phyloP scores from a whole-genome alignment of 2,888 invertebrate species.

The Synergus laeviventris region DNA sequence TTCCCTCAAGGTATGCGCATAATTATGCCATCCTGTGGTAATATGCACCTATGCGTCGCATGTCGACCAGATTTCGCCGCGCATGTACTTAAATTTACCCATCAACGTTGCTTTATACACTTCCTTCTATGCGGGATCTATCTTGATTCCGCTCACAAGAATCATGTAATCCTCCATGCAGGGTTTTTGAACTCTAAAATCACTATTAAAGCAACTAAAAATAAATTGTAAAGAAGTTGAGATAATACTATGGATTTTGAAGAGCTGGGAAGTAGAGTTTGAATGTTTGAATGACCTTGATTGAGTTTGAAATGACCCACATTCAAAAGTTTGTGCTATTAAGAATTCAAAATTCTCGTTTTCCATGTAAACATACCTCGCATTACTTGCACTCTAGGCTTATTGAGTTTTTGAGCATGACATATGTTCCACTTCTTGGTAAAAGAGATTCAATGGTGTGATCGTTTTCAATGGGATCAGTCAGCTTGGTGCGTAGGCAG shows the following conservation, averaged over 20 bases:
- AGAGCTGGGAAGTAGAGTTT: background rate
- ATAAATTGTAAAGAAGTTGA: background rate
- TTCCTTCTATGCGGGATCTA: background rate
- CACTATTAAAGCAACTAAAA: background rate
- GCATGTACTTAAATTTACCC: constrained; percentile 21
- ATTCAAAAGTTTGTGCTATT: background rate
- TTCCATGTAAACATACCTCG: constrained; percentile 24
- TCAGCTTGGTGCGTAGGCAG: constrained; percentile 57
- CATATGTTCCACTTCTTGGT: constrained; percentile 45
- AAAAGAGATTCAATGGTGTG: constrained; percentile 44
- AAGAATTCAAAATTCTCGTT: background rate
- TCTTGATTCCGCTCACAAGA: background rate
- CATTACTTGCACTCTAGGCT: constrained; percentile 11
- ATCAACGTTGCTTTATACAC: background rate
- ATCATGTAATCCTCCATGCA: no score
- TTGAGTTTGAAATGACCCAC: background rate
- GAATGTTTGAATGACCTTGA: background rate
- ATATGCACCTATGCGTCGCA: constrained; percentile 21
- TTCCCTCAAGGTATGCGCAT: constrained; percentile 13
- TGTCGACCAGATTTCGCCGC: background rate
- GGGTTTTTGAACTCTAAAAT: no score
- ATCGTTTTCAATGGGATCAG: constrained; percentile 61
- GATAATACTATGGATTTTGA: background rate
- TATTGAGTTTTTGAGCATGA: constrained; percentile 31
- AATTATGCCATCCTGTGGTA: constrained; percentile 38